Evolutionary conservation across 2,888 invertebrate genomes (phyloP).

Genomic region (Lithophane ornitopus): DNA sequence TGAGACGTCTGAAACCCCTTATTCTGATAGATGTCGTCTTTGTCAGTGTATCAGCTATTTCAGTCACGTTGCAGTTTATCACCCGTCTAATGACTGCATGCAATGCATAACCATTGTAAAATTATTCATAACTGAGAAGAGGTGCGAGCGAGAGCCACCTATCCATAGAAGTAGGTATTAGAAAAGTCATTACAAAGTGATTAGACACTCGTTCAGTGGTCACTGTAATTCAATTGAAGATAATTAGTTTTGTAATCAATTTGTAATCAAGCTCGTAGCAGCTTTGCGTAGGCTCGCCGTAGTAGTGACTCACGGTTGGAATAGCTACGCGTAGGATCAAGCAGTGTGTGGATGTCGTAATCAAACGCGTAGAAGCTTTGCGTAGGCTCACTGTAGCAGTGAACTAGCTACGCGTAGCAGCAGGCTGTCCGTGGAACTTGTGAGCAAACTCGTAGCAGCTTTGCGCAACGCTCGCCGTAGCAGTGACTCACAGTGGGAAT

Average conservation of each 20-base stretch:
- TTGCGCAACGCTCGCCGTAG: constrained; percentile 9
- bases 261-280: neutral
- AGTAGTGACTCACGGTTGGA: neutral
- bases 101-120: constrained; percentile 15
- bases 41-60: constrained; percentile 24
- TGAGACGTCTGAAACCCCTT: constrained; percentile 22
- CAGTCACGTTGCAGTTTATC: constrained; percentile 47
- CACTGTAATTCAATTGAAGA: neutral
- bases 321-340: neutral
- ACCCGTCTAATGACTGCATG: constrained; percentile 30
- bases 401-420: neutral
- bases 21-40: constrained; percentile 34
- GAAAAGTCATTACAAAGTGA: constrained; percentile 12
- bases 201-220: neutral
- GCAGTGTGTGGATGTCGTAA: too few relatives aligned
- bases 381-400: neutral
- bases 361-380: neutral
- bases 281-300: neutral
- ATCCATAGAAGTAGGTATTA: neutral
- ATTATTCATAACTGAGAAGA: constrained; percentile 9
- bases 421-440: neutral
- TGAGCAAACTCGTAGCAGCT: neutral
- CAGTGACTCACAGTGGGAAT: neutral
- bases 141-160: neutral
- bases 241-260: neutral